Evolutionary conservation across 2,797 vertebrate species (phyloP), one percentile per base, ranked within the genome.

Genomic region (Sebastes nivosus): DNA sequence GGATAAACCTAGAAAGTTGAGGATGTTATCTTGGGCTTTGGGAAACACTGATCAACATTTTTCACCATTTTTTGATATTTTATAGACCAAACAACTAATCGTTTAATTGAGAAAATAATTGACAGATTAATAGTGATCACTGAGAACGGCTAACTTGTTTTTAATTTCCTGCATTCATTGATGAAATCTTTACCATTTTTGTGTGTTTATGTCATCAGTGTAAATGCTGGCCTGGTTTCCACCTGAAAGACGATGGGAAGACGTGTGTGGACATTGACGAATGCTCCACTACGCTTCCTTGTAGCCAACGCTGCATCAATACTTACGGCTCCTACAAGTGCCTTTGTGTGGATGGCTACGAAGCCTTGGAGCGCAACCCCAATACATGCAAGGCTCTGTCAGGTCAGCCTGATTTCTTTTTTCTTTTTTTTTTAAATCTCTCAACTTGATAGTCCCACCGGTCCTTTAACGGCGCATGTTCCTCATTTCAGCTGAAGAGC

Each of bases 211-310:
- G 25, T 50, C 29, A 14, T 34, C 88, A 99, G 99, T 99, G 99
- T 91, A 98, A 99, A 89, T 99, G 99, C 91, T 99, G 99, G 99
- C 98, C 98, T 83, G 99, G 98, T 84, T 99, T 99, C 87, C 94
- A 95, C 83, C 95, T 99, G 91, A 99, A 99, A 92, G 96, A 98
- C 79, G 98, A 99, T 79, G 97, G 98, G 61, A 99, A 96, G 96
- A 99, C 97, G 0, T 99, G 98, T 67, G 93, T 97, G 77, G 99
- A 99, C 92, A 88, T 98, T 84, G 97, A 99, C 61, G 98, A 99
- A 95, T 99, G 99, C 80, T 95, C 95, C 22, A 95, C 95, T n/a
- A 97, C 93, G 20, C 97, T 99, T 71, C 99, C 98, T 30, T 99
- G 99, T 90, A 99, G 98, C 94, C 99, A 99, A 91, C 96, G 96